These are phyloP conservation scores for Ailuropoda melanoleuca DNA, from an alignment of 2,113 vertebrate genomes.

Conservation along the genomic window DNA sequence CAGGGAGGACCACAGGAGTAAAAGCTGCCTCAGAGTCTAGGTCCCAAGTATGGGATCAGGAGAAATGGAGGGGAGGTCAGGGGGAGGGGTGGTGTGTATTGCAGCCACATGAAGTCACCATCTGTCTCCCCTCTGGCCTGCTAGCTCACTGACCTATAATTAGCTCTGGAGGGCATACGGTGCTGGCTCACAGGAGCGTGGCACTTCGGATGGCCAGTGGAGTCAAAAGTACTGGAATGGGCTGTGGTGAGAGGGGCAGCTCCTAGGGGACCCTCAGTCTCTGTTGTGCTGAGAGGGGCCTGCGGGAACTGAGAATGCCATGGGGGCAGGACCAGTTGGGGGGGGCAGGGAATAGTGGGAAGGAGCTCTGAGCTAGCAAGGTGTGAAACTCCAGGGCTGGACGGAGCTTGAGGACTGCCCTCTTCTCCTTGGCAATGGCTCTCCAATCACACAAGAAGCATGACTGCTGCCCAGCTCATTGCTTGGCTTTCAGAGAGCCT, in stretches of 20 bases:
- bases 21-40: background rate
- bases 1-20: background rate
- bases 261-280: background rate
- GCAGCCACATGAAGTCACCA: slow-evolving; percentile 66
- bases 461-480: background rate
- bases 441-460: background rate
- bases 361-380: background rate
- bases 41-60: background rate
- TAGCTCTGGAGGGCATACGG: slow-evolving; percentile 65
- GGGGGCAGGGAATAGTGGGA: too few species aligned
- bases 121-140: slow-evolving; percentile 64
- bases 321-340: background rate
- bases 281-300: background rate
- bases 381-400: background rate
- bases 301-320: background rate
- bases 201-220: background rate
- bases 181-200: background rate
- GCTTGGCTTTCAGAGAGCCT: background rate
- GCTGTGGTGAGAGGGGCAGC: background rate
- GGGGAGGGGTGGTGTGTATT: slow-evolving; percentile 37
- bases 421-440: background rate
- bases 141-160: slow-evolving; percentile 74
- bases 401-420: background rate
- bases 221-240: background rate
- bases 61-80: background rate